Percentiles rank a stretch among this genome's conserved stretches.
Conservation (phyloP, 2,797 vertebrate genomes). For the Bryconaethiops microstoma region DNA sequence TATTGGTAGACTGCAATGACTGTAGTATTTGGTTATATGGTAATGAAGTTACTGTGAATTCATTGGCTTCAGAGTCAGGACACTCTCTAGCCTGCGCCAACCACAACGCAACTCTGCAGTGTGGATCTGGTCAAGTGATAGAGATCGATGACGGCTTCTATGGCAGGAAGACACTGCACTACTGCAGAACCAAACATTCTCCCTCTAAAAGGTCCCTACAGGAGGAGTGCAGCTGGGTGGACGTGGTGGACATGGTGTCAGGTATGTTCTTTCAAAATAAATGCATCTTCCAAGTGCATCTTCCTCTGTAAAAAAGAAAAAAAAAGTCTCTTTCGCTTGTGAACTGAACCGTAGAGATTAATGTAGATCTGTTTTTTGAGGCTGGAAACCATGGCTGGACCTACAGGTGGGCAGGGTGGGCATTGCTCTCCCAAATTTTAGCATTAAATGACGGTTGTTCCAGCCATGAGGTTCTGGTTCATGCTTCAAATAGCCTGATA, state of each 20-base stretch:
- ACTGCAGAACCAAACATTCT: slow-evolving; percentile 72
- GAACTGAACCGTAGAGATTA: too few species aligned
- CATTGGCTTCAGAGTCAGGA: slow-evolving; percentile 74
- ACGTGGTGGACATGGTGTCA: slow-evolving; percentile 82
- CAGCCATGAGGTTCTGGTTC: too few species aligned
- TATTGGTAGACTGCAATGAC: background rate
- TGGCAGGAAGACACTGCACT: slow-evolving; percentile 85
- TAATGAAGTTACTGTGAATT: background rate
- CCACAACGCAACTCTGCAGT: slow-evolving; percentile 84
- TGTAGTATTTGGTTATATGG: background rate
- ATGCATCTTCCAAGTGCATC: too few species aligned
- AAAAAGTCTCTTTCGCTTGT: too few species aligned
- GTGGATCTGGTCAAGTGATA: slow-evolving; percentile 89
- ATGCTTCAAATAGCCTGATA: too few species aligned
- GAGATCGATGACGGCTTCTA: slow-evolving; percentile 86
- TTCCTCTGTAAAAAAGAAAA: too few species aligned
- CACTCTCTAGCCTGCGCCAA: slow-evolving; percentile 83
- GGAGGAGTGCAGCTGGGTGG: slow-evolving; percentile 86
- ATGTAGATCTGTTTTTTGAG: too few species aligned
- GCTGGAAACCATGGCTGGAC: too few species aligned
- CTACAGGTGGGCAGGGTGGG: too few species aligned
- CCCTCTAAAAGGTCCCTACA: slow-evolving; percentile 56
- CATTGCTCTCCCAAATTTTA: too few species aligned
- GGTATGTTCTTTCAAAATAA: slow-evolving; percentile 70
- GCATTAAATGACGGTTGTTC: too few species aligned